Evolutionary conservation across 2,113 vertebrate genomes (phyloP).

Genomic region (Bungarus multicinctus): DNA sequence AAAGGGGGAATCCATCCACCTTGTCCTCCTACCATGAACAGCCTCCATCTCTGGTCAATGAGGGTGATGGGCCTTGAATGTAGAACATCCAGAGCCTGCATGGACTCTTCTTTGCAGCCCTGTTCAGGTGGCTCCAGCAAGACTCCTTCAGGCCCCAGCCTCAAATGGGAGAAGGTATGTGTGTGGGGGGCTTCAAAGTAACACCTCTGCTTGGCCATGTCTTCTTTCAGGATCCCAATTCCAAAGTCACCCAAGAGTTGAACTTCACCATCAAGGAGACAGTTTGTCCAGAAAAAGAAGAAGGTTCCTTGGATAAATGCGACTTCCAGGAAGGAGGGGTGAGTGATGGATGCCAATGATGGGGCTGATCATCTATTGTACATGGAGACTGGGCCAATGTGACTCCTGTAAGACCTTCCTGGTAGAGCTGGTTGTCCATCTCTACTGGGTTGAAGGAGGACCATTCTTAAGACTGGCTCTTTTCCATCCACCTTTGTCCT

Average conservation of each 20-base stretch:
- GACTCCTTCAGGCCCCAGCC: fast-evolving
- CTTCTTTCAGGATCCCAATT: not conserved
- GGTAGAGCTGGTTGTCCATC: not conserved
- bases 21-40: not conserved
- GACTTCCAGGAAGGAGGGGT: not conserved
- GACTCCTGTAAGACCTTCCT: not conserved
- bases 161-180: too few relatives aligned
- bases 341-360: fast-evolving
- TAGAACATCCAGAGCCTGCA: not conserved
- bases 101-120: not conserved
- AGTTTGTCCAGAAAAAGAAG: not conserved
- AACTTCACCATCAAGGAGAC: not conserved
- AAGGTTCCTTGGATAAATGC: not conserved
- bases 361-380: too few relatives aligned
- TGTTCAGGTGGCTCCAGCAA: not conserved
- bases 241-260: not conserved
- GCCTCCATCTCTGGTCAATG: not conserved
- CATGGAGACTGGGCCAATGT: too few relatives aligned
- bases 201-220: too few relatives aligned
- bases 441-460: too few relatives aligned
- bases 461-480: not conserved
- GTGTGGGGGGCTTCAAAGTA: not conserved
- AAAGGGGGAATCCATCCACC: too few relatives aligned
- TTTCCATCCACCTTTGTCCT: not conserved
- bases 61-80: not conserved